phyloP scores from a whole-genome alignment of 2,797 vertebrate genomes.

The Myiotriccus ornatus region DNA sequence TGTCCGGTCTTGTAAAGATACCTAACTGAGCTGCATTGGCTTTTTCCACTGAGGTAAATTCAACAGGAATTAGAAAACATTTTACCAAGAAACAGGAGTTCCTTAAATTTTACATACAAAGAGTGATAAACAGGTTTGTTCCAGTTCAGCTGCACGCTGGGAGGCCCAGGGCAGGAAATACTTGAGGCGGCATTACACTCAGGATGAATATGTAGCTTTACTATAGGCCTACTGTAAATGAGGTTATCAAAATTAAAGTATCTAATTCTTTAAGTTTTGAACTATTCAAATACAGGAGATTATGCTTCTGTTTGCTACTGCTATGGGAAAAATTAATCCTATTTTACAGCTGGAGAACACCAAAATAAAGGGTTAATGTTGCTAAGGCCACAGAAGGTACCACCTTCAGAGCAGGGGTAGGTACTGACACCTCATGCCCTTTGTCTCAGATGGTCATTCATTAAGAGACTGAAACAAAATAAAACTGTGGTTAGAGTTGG shows the following conservation, averaged over 20 bases:
- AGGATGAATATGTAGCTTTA: neutral
- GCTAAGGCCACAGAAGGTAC: neutral
- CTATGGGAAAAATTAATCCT: neutral
- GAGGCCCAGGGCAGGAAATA: neutral
- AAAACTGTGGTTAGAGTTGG: neutral
- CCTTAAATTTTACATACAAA: neutral
- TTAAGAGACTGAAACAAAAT: neutral
- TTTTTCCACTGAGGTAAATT: neutral
- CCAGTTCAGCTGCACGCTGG: neutral
- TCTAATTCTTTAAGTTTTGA: neutral
- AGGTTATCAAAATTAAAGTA: neutral
- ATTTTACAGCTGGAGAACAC: neutral
- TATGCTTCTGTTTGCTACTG: neutral
- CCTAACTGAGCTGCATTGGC: neutral
- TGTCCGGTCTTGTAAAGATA: neutral
- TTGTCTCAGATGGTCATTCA: neutral
- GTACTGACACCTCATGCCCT: neutral
- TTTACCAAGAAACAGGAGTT: neutral
- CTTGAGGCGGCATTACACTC: neutral
- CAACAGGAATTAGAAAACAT: neutral
- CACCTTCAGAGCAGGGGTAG: neutral
- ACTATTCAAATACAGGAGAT: neutral
- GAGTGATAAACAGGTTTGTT: neutral
- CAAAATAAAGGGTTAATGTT: neutral
- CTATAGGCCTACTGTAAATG: neutral